These are phyloP conservation scores for Aptenodytes forsteri DNA, from an alignment of 2,113 vertebrate genomes.

Conservation along the genomic window DNA sequence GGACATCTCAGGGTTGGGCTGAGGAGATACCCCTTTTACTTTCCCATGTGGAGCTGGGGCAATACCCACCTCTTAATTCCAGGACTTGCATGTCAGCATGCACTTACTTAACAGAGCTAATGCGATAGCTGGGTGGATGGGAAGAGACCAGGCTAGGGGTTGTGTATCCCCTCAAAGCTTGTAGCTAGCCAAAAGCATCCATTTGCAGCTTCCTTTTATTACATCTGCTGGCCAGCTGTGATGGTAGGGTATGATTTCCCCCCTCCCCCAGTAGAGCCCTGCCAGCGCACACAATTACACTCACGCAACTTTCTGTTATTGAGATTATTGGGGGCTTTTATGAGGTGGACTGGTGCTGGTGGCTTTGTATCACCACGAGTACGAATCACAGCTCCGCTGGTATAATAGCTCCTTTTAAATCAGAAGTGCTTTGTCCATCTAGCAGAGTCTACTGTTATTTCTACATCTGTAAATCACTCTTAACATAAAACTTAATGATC, in stretches of 20 bases:
- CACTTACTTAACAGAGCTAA: neutral
- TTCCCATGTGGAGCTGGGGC: neutral
- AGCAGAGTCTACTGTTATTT: neutral
- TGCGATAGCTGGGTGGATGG: neutral
- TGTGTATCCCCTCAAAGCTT: neutral
- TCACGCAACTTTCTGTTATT: neutral
- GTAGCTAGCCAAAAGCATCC: neutral
- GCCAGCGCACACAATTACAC: neutral
- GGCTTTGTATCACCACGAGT: neutral
- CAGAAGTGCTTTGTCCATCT: neutral
- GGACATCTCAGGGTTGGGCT: neutral
- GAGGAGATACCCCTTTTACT: neutral
- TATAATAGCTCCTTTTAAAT: neutral
- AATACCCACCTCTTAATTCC: neutral
- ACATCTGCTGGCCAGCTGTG: neutral
- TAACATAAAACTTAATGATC: slow-evolving; percentile 40
- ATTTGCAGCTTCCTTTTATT: neutral
- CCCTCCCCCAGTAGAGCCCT: neutral
- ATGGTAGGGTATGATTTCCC: neutral
- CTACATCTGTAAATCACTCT: slow-evolving; percentile 39
- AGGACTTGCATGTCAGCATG: neutral
- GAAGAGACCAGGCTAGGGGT: neutral
- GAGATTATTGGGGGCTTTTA: neutral
- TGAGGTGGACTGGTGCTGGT: neutral
- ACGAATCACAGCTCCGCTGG: neutral